phyloP scores from a whole-genome alignment of 2,797 vertebrate genomes.

The Denticeps clupeoides region DNA sequence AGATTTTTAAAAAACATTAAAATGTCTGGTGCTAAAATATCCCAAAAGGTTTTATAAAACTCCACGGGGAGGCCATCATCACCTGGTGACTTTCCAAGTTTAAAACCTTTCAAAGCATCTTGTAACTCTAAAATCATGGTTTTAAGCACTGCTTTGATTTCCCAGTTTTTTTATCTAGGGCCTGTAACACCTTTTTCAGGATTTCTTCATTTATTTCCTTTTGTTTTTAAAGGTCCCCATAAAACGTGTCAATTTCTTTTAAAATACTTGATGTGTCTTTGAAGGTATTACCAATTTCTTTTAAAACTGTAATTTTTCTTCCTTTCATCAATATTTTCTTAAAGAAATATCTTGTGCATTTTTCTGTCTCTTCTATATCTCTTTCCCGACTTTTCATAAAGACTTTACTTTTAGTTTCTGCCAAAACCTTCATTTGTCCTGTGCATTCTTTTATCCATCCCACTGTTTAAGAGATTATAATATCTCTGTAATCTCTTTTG shows the following conservation, averaged over 20 bases:
- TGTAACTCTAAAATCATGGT: too few species aligned
- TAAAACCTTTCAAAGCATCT: slow-evolving; percentile 14
- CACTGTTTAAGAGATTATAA: slow-evolving; percentile 4
- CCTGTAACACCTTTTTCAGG: not conserved
- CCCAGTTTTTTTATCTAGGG: not conserved
- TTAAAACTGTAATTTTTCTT: accelerated
- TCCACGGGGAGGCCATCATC: slow-evolving; percentile 13
- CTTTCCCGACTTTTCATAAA: slow-evolving; percentile 22
- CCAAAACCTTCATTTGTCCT: slow-evolving; percentile 1
- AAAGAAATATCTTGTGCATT: slow-evolving; percentile 23
- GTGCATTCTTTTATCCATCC: slow-evolving; percentile 7
- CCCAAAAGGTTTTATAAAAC: slow-evolving; percentile 21
- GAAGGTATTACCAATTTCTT: not conserved
- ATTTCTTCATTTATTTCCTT: accelerated
- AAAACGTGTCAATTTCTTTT: accelerated
- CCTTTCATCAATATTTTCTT: not conserved
- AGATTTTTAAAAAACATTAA: slow-evolving; percentile 16
- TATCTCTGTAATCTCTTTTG: slow-evolving; percentile 22
- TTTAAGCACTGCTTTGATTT: not conserved
- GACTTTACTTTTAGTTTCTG: not conserved
- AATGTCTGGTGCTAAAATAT: slow-evolving; percentile 14
- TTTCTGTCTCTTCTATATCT: slow-evolving; percentile 9
- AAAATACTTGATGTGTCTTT: not conserved
- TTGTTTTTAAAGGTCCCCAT: not conserved
- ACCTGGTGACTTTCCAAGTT: slow-evolving; percentile 4